Evolutionary conservation across 2,888 invertebrate species (phyloP).

Genomic region (Emesis russula): DNA sequence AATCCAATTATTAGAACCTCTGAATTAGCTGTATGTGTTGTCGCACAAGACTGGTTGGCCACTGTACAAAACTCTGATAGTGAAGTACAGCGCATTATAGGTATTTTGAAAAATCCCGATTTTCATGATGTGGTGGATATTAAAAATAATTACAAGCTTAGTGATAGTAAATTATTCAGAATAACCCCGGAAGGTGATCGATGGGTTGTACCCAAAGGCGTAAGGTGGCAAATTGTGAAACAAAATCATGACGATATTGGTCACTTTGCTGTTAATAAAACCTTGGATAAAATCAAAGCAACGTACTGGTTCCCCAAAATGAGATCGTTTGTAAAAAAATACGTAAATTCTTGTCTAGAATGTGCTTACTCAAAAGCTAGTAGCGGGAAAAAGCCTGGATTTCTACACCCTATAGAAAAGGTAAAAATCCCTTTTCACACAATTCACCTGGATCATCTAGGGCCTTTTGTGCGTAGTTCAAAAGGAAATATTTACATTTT

Average conservation of each 20-base stretch:
- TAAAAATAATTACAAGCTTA: not conserved
- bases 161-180: not conserved
- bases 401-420: constrained; percentile 82
- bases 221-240: constrained; percentile 81
- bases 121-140: not conserved
- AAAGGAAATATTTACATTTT: constrained; percentile 70
- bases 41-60: not conserved
- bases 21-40: not conserved
- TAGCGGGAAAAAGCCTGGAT: constrained; percentile 68
- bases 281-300: constrained; percentile 18
- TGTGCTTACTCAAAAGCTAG: constrained; percentile 65
- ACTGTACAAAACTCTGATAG: not conserved
- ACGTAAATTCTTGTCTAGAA: constrained; percentile 68
- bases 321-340: constrained; percentile 74
- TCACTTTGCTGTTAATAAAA: constrained; percentile 77
- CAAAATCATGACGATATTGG: constrained; percentile 83
- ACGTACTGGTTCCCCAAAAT: constrained; percentile 84
- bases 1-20: not conserved
- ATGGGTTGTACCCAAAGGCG: constrained; percentile 10
- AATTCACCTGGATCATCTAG: constrained; percentile 83
- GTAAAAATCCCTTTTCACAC: constrained; percentile 81
- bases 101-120: not conserved
- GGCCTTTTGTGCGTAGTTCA: constrained; percentile 74
- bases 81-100: not conserved
- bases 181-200: not conserved